These are phyloP conservation scores for Bufo bufo DNA, from an alignment of 2,113 vertebrate species.

Conservation along the genomic window DNA sequence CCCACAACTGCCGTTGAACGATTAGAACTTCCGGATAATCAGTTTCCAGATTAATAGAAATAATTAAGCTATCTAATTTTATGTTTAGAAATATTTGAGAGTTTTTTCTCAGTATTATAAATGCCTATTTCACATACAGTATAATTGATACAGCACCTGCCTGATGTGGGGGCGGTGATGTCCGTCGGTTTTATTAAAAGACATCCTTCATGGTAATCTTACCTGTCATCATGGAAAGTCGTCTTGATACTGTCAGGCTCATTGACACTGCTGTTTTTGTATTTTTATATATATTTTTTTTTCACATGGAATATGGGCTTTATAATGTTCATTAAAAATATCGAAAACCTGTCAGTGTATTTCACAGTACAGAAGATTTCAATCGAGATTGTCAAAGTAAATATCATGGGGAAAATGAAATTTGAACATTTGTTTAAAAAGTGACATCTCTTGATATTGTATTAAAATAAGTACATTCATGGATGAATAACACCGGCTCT, in stretches of 20 bases:
- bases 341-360: conserved; percentile 8
- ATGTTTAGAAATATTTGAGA: too few relatives aligned
- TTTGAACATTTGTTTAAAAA: conserved; percentile 20
- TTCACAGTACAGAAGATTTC: conserved; percentile 20
- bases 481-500: neutral
- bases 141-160: neutral
- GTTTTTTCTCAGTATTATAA: neutral
- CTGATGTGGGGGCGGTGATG: neutral
- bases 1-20: too few relatives aligned
- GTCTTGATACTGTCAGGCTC: conserved; percentile 40
- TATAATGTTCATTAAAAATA: conserved; percentile 39
- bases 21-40: too few relatives aligned
- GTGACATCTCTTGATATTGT: conserved; percentile 13
- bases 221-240: neutral
- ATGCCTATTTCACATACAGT: neutral
- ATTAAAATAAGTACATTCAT: conserved; percentile 9
- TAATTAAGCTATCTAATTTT: too few relatives aligned
- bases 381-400: conserved; percentile 23
- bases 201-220: conserved; percentile 37
- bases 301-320: conserved; percentile 3
- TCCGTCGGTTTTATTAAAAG: conserved; percentile 21
- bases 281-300: too few relatives aligned
- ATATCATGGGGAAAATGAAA: conserved; percentile 27
- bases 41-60: too few relatives aligned
- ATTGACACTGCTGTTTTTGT: conserved; percentile 9